phyloP scores from a whole-genome alignment of 2,113 vertebrate genomes.

The Megaptera novaeangliae region DNA sequence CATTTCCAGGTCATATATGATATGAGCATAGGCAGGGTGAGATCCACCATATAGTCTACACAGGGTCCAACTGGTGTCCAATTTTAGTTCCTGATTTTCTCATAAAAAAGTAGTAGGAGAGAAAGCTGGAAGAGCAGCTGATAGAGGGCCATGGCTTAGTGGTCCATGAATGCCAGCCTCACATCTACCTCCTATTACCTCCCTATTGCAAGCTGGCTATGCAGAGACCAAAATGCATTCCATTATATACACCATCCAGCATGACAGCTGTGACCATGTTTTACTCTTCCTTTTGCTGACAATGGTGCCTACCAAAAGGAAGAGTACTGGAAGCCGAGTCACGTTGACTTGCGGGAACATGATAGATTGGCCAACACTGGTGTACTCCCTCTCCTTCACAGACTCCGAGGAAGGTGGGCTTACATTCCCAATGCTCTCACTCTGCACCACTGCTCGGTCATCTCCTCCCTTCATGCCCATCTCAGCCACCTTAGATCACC shows the following conservation, averaged over 20 bases:
- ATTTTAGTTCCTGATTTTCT: not conserved
- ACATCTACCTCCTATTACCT: not conserved
- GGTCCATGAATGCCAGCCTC: not conserved
- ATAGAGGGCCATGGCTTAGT: not conserved
- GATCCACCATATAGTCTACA: not conserved
- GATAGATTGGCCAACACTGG: not conserved
- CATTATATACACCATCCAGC: not conserved
- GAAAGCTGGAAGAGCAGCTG: not conserved
- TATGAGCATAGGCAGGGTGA: not conserved
- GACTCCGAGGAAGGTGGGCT: not conserved
- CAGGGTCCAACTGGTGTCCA: too few relatives aligned
- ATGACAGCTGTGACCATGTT: not conserved
- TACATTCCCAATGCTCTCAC: rapidly evolving
- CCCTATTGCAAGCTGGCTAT: rapidly evolving
- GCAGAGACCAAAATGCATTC: not conserved
- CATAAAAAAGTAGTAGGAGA: not conserved
- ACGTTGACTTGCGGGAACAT: not conserved
- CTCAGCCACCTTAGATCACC: too few relatives aligned
- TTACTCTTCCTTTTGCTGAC: not conserved
- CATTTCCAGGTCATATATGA: not conserved
- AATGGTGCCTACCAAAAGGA: not conserved
- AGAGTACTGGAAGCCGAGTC: not conserved
- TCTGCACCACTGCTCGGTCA: too few relatives aligned
- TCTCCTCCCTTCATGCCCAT: not conserved
- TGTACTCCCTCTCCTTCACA: not conserved